Evolutionary conservation across 2,113 vertebrate genomes (phyloP).

Genomic region (Dendrocopos noguchii): DNA sequence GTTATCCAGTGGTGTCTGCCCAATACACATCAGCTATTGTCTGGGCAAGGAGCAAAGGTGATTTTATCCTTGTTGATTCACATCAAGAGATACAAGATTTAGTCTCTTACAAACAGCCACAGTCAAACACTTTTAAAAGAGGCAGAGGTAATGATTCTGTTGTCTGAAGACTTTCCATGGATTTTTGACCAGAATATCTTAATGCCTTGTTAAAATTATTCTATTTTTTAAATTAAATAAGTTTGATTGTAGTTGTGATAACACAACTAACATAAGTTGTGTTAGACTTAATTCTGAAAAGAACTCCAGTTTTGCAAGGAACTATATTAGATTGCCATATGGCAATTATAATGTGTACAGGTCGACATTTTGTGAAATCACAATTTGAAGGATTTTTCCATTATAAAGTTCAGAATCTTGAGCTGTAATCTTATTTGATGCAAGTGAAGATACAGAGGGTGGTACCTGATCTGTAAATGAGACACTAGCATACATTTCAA

Average conservation of each 20-base stretch:
- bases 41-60: too few species aligned
- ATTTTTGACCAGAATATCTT: neutral
- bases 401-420: neutral
- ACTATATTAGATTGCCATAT: neutral
- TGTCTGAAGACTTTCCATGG: neutral
- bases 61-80: too few species aligned
- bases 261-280: neutral
- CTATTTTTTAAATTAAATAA: neutral
- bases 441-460: neutral
- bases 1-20: too few species aligned
- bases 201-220: neutral
- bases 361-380: neutral
- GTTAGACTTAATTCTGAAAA: neutral
- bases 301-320: neutral
- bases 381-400: neutral
- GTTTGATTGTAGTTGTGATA: neutral
- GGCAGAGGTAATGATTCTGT: neutral
- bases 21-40: too few species aligned
- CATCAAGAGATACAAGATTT: too few species aligned
- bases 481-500: neutral
- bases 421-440: neutral
- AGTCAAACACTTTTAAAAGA: neutral
- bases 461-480: neutral
- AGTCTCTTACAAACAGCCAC: neutral
- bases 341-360: neutral